Evolutionary conservation across 2,797 vertebrate species (phyloP), one percentile per base, ranked within the genome.

Genomic region (Bufotes viridis): DNA sequence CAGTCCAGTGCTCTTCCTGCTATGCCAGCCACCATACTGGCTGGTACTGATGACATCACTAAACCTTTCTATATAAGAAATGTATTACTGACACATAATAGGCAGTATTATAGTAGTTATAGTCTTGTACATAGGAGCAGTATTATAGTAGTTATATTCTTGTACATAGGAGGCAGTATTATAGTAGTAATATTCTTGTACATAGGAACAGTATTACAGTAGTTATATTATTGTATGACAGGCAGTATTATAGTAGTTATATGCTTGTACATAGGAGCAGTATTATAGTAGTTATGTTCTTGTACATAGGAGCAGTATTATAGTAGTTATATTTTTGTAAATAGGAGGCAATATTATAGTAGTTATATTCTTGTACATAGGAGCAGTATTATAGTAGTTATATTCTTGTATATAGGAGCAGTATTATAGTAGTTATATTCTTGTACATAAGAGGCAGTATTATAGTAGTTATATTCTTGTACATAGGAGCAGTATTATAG

Each of bases 281-380:
- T 65, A 65, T 65, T 65, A 65, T 65, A 65, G 57, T 34, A 34
- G 29, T 34, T 34, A 34, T 34, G 3, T 34, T 34, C 29, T 34
- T 55, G 53, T 65, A 61, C 8, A 61, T 61, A 20, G 60, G 60
- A 20, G 60, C 17, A 18, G 60, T 61, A 61, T 65, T 65, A 65
- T 69, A 69, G 65, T 69, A 69, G 65, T 69, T 69, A 69, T 69
- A 69, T 69, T 69, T n/a, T 26, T 67, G 63, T 67, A 67, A 11
- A 69, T 69, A 69, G 65, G 65, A 3, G 58, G 58, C 58, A 60
- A 15, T 60, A 60, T 60, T 60, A 60, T 20, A 60, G 58, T 60
- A 60, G 58, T 60, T 60, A 60, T 60, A 60, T 60, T 60, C 13
- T 18, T 60, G 58, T 60, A 60, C 58, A 60, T 60, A 60, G 60